Percentiles rank a stretch among this genome's conserved stretches.
Conservation (phyloP, 2,888 invertebrate species). For the Zaprionus lineosus region DNA sequence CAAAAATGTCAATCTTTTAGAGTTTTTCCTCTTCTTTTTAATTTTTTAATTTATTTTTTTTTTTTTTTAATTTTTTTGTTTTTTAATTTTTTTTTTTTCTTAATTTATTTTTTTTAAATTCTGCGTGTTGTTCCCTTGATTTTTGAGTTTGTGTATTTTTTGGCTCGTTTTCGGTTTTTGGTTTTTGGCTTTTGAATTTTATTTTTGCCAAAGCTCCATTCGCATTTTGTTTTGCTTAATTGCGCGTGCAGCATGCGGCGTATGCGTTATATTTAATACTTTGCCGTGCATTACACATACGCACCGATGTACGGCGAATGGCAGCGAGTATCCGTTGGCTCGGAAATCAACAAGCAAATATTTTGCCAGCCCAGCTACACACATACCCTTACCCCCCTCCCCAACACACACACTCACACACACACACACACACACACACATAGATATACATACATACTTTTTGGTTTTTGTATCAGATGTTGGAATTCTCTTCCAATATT, state of each 20-base stretch:
- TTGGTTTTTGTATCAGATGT: slow-evolving; percentile 45
- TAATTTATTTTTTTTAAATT: slow-evolving; percentile 31
- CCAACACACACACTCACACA: slow-evolving; percentile 22
- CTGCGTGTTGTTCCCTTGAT: too few species aligned
- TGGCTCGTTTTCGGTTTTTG: slow-evolving; percentile 20
- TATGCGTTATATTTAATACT: slow-evolving; percentile 60
- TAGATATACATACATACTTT: too few species aligned
- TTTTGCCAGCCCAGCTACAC: slow-evolving; percentile 43
- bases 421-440: too few species aligned
- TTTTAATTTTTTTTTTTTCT: slow-evolving; percentile 18
- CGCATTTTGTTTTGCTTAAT: slow-evolving; percentile 70
- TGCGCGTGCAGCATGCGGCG: slow-evolving; percentile 72
- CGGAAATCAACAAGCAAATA: slow-evolving; percentile 63
- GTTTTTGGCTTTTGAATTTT: slow-evolving; percentile 17
- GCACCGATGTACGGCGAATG: slow-evolving; percentile 47
- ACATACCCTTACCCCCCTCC: not conserved
- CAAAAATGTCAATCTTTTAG: not conserved
- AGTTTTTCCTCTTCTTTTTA: slow-evolving; percentile 18
- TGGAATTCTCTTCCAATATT: slow-evolving; percentile 38
- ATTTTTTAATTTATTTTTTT: slow-evolving; percentile 18
- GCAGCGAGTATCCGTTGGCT: slow-evolving; percentile 11
- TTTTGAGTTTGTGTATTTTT: slow-evolving; percentile 17
- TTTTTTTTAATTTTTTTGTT: slow-evolving; percentile 22
- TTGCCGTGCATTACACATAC: slow-evolving; percentile 60
- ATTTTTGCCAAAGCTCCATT: slow-evolving; percentile 42